Evolutionary conservation across 1,140 invertebrate species (phyloP).

Genomic region (Zaprionus tsacasi): DNA sequence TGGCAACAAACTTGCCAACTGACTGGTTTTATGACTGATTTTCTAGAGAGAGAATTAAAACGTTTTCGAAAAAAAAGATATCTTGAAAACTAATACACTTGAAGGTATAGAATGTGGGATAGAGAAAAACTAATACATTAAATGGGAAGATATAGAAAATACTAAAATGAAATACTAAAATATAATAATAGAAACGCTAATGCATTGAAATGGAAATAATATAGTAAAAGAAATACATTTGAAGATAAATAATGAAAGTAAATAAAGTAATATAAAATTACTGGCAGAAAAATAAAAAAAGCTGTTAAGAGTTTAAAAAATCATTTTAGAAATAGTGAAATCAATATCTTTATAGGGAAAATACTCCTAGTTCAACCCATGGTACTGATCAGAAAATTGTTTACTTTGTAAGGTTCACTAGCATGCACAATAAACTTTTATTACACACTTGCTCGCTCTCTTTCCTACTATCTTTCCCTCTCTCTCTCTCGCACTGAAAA

Average conservation of each 20-base stretch:
- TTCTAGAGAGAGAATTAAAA: constrained; percentile 29
- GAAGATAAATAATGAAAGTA: too few relatives aligned
- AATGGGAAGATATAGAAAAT: too few relatives aligned
- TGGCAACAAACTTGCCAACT: constrained; percentile 48
- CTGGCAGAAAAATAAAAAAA: too few relatives aligned
- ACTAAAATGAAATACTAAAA: too few relatives aligned
- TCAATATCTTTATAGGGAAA: not conserved
- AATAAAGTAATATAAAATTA: too few relatives aligned
- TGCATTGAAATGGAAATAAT: too few relatives aligned
- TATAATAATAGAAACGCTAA: too few relatives aligned
- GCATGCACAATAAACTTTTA: not conserved
- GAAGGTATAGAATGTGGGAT: not conserved
- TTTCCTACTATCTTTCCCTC: not conserved
- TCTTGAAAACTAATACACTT: constrained; percentile 32
- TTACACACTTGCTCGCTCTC: not conserved
- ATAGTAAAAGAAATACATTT: too few relatives aligned
- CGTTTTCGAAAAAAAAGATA: constrained; percentile 10
- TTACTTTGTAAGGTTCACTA: constrained; percentile 2
- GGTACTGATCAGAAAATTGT: not conserved
- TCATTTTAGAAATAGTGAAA: not conserved
- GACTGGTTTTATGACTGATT: constrained; percentile 38
- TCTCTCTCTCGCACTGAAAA: not conserved
- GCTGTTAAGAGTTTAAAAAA: too few relatives aligned
- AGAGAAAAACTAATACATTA: too few relatives aligned
- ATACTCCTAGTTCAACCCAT: not conserved